A percentile compares a stretch with the other conserved stretches of the same genome.
Evolutionary conservation across 2,888 invertebrate species (phyloP).

Genomic region (Halocaridina rubra): DNA sequence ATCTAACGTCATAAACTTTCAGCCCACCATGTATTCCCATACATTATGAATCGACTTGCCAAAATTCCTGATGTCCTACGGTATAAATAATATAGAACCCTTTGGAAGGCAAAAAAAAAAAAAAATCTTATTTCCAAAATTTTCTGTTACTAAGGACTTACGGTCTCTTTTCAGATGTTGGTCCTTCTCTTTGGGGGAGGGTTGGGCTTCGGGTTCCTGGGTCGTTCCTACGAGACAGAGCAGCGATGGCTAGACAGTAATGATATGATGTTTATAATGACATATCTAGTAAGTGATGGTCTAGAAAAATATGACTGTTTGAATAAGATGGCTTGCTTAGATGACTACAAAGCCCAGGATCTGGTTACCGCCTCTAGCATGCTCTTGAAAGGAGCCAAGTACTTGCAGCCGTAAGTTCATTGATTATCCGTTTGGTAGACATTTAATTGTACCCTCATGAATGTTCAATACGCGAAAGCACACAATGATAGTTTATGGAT

Average conservation of each 20-base stretch:
- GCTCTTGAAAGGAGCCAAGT: conserved; percentile 77
- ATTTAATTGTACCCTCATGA: neutral
- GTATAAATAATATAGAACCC: too few relatives aligned
- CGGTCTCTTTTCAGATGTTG: neutral
- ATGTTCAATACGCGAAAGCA: neutral
- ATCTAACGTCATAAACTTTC: too few relatives aligned
- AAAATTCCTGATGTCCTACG: too few relatives aligned
- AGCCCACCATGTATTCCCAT: too few relatives aligned
- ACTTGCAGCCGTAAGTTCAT: conserved; percentile 75
- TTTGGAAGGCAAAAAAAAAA: too few relatives aligned
- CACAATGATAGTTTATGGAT: neutral
- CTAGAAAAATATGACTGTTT: conserved; percentile 78
- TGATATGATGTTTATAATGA: neutral
- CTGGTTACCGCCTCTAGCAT: conserved; percentile 84
- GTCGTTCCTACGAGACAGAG: neutral
- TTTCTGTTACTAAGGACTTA: too few relatives aligned
- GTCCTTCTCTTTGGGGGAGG: conserved; percentile 5
- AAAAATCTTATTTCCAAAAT: too few relatives aligned
- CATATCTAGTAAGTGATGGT: neutral
- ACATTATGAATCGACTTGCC: too few relatives aligned
- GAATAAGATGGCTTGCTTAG: conserved; percentile 81
- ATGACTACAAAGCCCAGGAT: conserved; percentile 78
- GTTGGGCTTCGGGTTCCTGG: neutral
- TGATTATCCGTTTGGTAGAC: too few relatives aligned
- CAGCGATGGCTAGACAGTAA: neutral